Evolutionary conservation across 2,797 vertebrate genomes (phyloP), one percentile per base, ranked within the genome.

Genomic region (Psittacula derbiana): DNA sequence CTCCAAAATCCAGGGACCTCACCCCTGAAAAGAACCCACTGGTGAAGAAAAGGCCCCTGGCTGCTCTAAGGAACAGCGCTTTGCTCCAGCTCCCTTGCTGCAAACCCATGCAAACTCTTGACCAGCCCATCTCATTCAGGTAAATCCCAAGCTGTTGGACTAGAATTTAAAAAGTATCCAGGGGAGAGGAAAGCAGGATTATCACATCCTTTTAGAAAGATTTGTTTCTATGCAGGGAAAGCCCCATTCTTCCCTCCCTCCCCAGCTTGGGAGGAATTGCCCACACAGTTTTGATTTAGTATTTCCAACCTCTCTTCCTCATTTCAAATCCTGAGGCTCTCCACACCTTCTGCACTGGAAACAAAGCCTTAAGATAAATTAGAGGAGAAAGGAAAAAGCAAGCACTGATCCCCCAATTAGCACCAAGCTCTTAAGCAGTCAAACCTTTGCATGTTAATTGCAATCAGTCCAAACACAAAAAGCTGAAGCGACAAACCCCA

Each of bases 371-470:
- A 49, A 93, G 88, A 75, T 65, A 90, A 89, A 92, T 94, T 86
- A 71, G 78, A 84, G 46, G 50, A 89, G 91, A 93, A 96, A 82
- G 18, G 30, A 67, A 70, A 60, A 88, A 93, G 52, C 82, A 73
- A 94, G 75, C 41, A 52, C 70, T 73, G 86, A 80, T 93, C 57
- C 38, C 30, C 44, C 81, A 93, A 49, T 85, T 87, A 96, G 44
- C 44, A 80, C 1, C 2, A 66, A 92, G 53, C 16, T 58, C 89
- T 92, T 87, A 85, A 71, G 53, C 81, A 90, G 80, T 33, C 81
- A 90, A 88, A 83, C 76, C 67, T 95, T 93, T 87, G 88, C 91
- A 83, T 95, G 95, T 95, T 92, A 96, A 96, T 95, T 93, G 79
- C 76, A 92, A 92, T 96, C 80, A 65, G 80, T 92, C 36, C 79